phyloP scores from a whole-genome alignment of 2,888 invertebrate genomes.

The Cepaea hortensis region DNA sequence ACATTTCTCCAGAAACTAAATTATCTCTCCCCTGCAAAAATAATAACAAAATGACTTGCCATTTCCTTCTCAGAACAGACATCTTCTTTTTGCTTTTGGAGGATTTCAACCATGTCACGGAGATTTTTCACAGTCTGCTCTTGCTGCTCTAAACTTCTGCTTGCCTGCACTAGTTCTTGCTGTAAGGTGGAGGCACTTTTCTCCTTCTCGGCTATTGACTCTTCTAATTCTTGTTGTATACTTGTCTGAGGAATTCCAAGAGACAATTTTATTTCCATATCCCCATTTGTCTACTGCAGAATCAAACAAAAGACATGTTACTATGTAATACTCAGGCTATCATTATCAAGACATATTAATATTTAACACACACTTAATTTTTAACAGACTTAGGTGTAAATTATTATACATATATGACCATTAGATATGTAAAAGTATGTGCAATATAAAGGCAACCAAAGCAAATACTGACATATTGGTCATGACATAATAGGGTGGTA shows the following conservation, averaged over 20 bases:
- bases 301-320: too few relatives aligned
- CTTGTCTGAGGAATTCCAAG: slow-evolving; percentile 57
- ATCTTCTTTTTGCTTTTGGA: slow-evolving; percentile 18
- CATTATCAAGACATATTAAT: too few relatives aligned
- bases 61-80: slow-evolving; percentile 12
- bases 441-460: too few relatives aligned
- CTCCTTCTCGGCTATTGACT: slow-evolving; percentile 58
- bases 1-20: too few relatives aligned
- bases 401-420: too few relatives aligned
- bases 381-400: too few relatives aligned
- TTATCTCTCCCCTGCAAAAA: background rate
- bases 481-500: too few relatives aligned
- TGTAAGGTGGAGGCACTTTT: slow-evolving; percentile 53
- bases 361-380: too few relatives aligned
- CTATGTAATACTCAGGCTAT: too few relatives aligned
- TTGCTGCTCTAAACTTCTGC: slow-evolving; percentile 53
- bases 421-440: too few relatives aligned
- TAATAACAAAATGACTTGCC: background rate
- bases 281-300: too few relatives aligned
- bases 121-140: slow-evolving; percentile 17
- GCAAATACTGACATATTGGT: too few relatives aligned
- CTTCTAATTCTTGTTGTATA: slow-evolving; percentile 67
- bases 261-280: background rate
- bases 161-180: slow-evolving; percentile 55
- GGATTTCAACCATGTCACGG: background rate